A percentile compares a stretch with the other conserved stretches of the same genome.
Conservation (phyloP, 2,888 invertebrate genomes). For the Carcina quercana region DNA sequence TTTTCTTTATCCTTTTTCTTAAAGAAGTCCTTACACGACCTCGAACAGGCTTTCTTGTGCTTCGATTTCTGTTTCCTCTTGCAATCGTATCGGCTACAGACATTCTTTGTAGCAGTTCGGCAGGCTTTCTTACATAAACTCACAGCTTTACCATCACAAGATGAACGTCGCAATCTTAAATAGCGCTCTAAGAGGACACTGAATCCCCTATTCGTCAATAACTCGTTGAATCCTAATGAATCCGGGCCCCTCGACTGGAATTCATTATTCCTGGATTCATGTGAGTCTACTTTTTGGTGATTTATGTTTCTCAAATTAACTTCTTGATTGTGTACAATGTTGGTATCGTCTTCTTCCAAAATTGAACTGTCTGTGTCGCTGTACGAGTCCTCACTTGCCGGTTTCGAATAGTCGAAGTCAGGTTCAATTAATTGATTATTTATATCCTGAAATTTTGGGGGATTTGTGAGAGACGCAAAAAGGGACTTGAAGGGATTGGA, state of each 20-base stretch:
- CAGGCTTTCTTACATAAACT: conserved; percentile 31
- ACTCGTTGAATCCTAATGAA: neutral
- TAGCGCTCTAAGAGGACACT: neutral
- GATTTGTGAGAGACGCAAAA: too few relatives aligned
- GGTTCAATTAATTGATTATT: too few relatives aligned
- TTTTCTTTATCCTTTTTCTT: too few relatives aligned
- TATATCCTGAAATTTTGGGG: too few relatives aligned
- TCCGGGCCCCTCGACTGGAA: neutral
- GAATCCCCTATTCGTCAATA: neutral
- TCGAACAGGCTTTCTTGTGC: conserved; percentile 32
- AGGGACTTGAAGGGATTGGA: too few relatives aligned
- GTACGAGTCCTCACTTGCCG: too few relatives aligned
- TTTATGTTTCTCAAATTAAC: neutral
- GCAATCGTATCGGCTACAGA: conserved; percentile 27
- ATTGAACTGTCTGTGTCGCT: too few relatives aligned
- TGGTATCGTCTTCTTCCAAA: too few relatives aligned
- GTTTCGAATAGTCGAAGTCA: too few relatives aligned
- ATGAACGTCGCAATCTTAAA: too few relatives aligned
- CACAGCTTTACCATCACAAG: conserved; percentile 24
- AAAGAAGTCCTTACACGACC: conserved; percentile 21
- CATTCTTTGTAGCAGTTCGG: conserved; percentile 17
- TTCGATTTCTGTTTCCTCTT: conserved; percentile 22
- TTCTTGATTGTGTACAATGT: neutral
- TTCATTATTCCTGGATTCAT: neutral
- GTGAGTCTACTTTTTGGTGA: neutral